Evolutionary conservation across 2,797 vertebrate genomes (phyloP), one percentile per base, ranked within the genome.

Genomic region (Onychomys leucogaster): DNA sequence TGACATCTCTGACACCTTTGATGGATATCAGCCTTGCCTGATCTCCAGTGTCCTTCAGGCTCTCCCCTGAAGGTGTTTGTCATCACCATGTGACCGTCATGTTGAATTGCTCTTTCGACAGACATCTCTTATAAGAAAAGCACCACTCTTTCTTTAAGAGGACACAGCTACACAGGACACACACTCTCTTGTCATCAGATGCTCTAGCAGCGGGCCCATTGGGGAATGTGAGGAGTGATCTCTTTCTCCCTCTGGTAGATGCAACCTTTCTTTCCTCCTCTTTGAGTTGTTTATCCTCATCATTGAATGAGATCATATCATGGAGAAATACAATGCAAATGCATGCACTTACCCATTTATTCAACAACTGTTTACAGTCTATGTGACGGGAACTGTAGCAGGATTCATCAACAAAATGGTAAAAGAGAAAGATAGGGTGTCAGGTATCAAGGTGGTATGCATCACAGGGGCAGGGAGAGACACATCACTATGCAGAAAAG

Each of bases 21-120:
- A 96, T 97, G 94, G 96, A 96, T 96, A 83, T 91, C 89, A 94
- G 92, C 77, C 71, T 37, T 75, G 84, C 81, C 57, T 95, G 89
- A 94, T 95, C 91, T 96, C 94, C 52, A 83, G 21, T 94, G 95
- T 95, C 96, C 96, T 97, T 97, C 84, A 94, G 90, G 49, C 49
- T 52, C 49, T 52, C 49, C 49, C 12, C 92, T 11, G 12, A 61
- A 92, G 85, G 82, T 94, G 41, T 96, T 95, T 97, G 95, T 97
- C 94, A 95, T 75, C 29, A 37, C 0, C 29, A 93, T n/a, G 94
- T 95, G 95, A 94, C 92, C 90, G 4, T 41, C 94, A 93, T 95
- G 80, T 73, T 29, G 41, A 94, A 87, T 67, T 87, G 27, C 49
- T 91, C n/a, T 63, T 13, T 96, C 81, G 88, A 49, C n/a, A 41